phyloP scores from a whole-genome alignment of 2,888 invertebrate species.

The Resseliella maxima region DNA sequence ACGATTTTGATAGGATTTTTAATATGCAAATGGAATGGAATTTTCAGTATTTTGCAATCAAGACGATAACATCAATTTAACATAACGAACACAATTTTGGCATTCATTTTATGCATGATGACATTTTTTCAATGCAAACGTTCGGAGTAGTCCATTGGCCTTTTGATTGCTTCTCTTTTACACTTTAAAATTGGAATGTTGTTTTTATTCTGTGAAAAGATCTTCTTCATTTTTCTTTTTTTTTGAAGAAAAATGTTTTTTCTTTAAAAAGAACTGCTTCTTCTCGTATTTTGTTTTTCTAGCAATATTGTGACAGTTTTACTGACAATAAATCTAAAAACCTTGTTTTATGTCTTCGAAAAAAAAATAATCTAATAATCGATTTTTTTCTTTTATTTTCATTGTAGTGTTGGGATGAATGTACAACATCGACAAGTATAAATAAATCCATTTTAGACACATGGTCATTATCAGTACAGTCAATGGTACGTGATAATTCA shows the following conservation, averaged over 20 bases:
- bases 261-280: no score
- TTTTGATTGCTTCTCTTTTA: no score
- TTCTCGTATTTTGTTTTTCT: not conserved
- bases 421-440: conserved; percentile 63
- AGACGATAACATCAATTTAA: conserved; percentile 23
- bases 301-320: not conserved
- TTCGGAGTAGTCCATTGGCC: no score
- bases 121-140: not conserved
- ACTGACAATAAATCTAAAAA: not conserved
- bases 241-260: no score
- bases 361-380: not conserved
- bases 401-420: conserved; percentile 66
- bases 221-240: no score
- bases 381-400: conserved; percentile 57
- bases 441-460: conserved; percentile 65
- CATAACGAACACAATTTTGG: conserved; percentile 30
- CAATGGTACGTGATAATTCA: conserved; percentile 66
- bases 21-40: conserved; percentile 46
- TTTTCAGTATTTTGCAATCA: conserved; percentile 37
- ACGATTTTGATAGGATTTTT: conserved; percentile 35
- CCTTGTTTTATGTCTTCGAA: no score
- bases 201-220: not conserved
- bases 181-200: not conserved
- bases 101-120: not conserved
- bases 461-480: conserved; percentile 64